Evolutionary conservation across 2,113 vertebrate species (phyloP).

Genomic region (Cebidichthys violaceus): DNA sequence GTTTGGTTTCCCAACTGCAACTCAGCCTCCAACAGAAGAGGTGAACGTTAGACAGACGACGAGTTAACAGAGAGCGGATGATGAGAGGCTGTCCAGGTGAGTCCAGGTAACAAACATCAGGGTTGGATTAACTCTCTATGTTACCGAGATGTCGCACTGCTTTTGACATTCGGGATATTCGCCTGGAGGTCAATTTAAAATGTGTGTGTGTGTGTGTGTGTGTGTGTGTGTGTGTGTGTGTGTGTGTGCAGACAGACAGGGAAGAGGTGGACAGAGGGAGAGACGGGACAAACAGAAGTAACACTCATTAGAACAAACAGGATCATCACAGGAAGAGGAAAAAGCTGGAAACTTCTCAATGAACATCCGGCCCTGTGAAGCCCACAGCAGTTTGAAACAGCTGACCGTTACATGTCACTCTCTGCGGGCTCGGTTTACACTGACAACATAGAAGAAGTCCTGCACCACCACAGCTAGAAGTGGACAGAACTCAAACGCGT

Average conservation of each 20-base stretch:
- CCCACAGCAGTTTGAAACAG: too few relatives aligned
- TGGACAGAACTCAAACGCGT: neutral
- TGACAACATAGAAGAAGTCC: neutral
- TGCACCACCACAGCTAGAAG: neutral
- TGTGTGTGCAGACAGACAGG: conserved; percentile 53
- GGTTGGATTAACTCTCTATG: conserved; percentile 49
- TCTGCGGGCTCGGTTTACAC: too few relatives aligned
- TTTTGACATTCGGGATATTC: conserved; percentile 48
- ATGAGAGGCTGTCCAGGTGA: conserved; percentile 33
- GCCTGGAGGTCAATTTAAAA: too few relatives aligned
- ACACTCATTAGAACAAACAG: conserved; percentile 59
- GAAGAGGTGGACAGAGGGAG: conserved; percentile 48
- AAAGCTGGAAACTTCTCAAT: neutral
- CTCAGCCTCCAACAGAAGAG: neutral
- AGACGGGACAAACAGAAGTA: conserved; percentile 65
- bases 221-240: neutral
- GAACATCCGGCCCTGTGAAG: neutral
- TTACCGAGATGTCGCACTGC: conserved; percentile 39
- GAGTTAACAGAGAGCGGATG: neutral
- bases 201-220: too few relatives aligned
- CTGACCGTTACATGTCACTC: neutral
- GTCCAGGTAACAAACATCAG: conserved; percentile 13
- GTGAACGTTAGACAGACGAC: neutral
- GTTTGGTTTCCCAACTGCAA: conserved; percentile 57
- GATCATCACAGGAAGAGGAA: neutral